Percentiles rank a stretch among this genome's conserved stretches.
These are phyloP conservation scores for Electrona antarctica DNA, from an alignment of 2,113 vertebrate genomes.

Conservation along the genomic window DNA sequence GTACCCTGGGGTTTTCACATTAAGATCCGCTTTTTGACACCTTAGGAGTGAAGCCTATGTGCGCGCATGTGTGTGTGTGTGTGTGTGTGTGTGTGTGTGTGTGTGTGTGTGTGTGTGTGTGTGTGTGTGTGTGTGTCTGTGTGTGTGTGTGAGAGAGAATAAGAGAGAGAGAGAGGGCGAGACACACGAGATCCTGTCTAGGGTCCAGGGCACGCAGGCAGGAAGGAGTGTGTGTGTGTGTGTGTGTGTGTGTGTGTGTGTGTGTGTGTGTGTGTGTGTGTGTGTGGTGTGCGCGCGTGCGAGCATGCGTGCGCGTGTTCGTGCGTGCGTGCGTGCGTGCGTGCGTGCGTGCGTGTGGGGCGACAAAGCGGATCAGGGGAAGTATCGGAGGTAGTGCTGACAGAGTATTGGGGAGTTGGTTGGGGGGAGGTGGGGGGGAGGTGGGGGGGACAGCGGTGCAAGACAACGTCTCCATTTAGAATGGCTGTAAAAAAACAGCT, in stretches of 20 bases:
- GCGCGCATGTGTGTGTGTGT: neutral
- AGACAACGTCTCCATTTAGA: conserved; percentile 77
- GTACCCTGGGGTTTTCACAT: conserved; percentile 70
- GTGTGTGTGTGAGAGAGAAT: conserved; percentile 43
- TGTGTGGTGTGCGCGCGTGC: no score
- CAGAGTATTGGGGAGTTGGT: conserved; percentile 7
- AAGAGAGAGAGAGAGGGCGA: no score
- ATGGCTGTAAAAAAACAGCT: conserved; percentile 67
- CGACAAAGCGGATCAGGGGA: neutral
- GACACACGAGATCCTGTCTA: conserved; percentile 63
- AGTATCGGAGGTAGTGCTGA: conserved; percentile 24
- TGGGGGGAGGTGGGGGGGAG: neutral
- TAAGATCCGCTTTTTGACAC: conserved; percentile 71
- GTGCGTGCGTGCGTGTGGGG: neutral
- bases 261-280: neutral
- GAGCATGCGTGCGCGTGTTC: neutral
- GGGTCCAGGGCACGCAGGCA: conserved; percentile 49
- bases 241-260: neutral
- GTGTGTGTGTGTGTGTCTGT: no score
- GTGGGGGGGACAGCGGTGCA: conserved; percentile 15
- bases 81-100: conserved; percentile 40
- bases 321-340: no score
- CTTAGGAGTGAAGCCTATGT: conserved; percentile 49
- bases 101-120: conserved; percentile 32
- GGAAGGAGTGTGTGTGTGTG: conserved; percentile 41